Conservation (phyloP, 2,113 vertebrate genomes). For the Acanthochromis polyacanthus region DNA sequence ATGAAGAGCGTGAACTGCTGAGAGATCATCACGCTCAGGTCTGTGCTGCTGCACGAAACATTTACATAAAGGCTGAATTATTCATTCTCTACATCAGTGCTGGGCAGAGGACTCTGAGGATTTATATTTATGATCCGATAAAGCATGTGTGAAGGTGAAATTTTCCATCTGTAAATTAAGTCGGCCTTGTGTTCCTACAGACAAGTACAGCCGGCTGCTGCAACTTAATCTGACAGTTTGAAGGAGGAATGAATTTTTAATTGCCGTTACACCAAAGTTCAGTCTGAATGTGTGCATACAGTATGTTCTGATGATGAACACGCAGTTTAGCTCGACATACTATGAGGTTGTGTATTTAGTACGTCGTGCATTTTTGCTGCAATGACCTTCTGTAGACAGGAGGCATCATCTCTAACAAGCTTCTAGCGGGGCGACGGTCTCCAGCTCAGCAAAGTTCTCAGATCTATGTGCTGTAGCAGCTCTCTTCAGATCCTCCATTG, state of each 20-base stretch:
- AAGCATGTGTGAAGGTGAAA: background rate
- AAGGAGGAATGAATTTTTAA: slow-evolving; percentile 2
- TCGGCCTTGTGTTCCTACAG: background rate
- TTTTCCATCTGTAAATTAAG: background rate
- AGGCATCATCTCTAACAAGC: too few species aligned
- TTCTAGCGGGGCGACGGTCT: too few species aligned
- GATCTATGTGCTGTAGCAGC: too few species aligned
- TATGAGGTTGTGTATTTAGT: too few species aligned
- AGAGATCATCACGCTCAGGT: background rate
- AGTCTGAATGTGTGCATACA: too few species aligned
- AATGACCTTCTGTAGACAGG: too few species aligned
- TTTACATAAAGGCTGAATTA: slow-evolving; percentile 45
- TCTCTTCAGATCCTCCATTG: too few species aligned
- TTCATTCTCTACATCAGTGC: slow-evolving; percentile 1
- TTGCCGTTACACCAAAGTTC: background rate
- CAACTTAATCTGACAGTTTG: background rate
- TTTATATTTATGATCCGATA: background rate
- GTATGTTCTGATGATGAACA: too few species aligned
- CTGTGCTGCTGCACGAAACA: slow-evolving; percentile 31
- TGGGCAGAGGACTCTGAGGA: background rate
- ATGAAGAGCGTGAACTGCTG: background rate
- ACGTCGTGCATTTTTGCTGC: too few species aligned
- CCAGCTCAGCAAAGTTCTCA: too few species aligned
- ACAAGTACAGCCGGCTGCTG: too few species aligned
- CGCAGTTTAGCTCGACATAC: too few species aligned